phyloP scores from a whole-genome alignment of 2,113 vertebrate species.

The Cebus imitator region DNA sequence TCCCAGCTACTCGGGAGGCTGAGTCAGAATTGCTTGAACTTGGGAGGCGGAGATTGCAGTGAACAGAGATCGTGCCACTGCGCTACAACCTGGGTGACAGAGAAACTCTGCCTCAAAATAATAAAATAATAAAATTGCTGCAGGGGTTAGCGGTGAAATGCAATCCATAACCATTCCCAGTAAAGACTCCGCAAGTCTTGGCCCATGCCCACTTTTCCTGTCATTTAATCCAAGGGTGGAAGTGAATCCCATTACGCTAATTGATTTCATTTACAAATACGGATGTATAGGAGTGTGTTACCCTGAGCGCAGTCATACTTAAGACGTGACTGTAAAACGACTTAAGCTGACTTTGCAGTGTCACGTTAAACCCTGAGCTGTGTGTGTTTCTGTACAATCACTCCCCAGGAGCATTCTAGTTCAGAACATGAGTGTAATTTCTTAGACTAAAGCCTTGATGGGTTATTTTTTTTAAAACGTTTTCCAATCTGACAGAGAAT shows the following conservation, averaged over 20 bases:
- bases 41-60: too few species aligned
- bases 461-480: not conserved
- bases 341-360: not conserved
- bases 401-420: not conserved
- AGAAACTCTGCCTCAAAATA: too few species aligned
- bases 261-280: not conserved
- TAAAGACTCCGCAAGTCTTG: not conserved
- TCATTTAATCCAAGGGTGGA: not conserved
- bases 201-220: not conserved
- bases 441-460: not conserved
- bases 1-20: too few species aligned
- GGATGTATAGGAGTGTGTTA: not conserved
- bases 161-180: not conserved
- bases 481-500: not conserved
- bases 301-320: not conserved
- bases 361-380: not conserved
- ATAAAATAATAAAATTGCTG: too few species aligned
- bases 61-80: too few species aligned
- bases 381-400: not conserved
- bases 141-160: too few species aligned
- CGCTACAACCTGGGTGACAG: too few species aligned
- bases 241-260: not conserved
- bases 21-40: too few species aligned
- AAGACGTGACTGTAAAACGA: not conserved
- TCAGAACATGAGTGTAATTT: not conserved